Evolutionary conservation across 2,113 vertebrate species (phyloP).

Genomic region (Microtus oregoni): DNA sequence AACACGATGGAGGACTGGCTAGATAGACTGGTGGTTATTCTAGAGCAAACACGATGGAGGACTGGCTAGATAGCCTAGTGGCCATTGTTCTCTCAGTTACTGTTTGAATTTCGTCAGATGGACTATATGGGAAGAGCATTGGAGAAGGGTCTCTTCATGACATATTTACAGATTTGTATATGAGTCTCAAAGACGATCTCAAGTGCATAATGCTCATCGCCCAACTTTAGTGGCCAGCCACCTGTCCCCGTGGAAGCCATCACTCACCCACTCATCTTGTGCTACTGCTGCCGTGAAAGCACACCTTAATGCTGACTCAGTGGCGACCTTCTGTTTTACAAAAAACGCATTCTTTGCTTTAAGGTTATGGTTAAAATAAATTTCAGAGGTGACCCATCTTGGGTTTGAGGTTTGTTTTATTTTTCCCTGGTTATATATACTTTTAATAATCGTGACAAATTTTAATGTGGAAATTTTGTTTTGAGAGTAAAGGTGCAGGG

Average conservation of each 20-base stretch:
- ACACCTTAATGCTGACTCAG: neutral
- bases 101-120: neutral
- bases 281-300: neutral
- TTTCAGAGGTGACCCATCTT: neutral
- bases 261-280: neutral
- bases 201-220: neutral
- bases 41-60: neutral
- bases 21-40: too few relatives aligned
- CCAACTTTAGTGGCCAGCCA: neutral
- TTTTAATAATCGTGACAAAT: neutral
- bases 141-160: neutral
- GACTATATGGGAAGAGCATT: neutral
- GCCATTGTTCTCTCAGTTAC: neutral
- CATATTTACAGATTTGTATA: neutral
- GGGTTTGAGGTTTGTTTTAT: neutral
- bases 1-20: neutral
- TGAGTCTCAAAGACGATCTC: neutral
- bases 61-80: neutral
- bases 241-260: neutral
- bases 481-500: neutral
- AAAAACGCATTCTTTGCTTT: neutral
- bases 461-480: constrained; percentile 38
- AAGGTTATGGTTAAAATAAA: constrained; percentile 11
- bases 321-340: neutral
- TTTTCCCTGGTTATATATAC: neutral